A percentile compares a stretch with the other conserved stretches of the same genome.
Evolutionary conservation across 2,888 invertebrate species (phyloP).

Genomic region (Nysson spinosus): DNA sequence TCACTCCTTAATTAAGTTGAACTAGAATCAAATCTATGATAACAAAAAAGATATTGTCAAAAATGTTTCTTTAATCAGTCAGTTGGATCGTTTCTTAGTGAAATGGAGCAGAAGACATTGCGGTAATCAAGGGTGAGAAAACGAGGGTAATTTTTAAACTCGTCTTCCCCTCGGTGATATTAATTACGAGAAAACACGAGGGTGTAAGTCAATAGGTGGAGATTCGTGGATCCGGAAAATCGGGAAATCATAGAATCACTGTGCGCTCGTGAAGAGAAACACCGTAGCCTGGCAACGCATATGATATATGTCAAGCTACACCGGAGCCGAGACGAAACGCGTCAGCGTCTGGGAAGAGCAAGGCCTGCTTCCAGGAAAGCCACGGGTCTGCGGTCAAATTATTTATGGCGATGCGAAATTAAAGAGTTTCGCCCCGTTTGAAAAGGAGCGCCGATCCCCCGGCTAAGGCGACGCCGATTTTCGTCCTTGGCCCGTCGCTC

Average conservation of each 20-base stretch:
- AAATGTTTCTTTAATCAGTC: no score
- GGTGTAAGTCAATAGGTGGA: neutral
- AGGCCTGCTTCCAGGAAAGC: slow-evolving; percentile 70
- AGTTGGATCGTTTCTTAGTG: no score
- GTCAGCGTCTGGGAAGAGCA: slow-evolving; percentile 49
- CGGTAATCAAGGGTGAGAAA: no score
- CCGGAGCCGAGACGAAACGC: slow-evolving; percentile 36
- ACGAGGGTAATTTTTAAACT: no score
- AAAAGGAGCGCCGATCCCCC: slow-evolving; percentile 68
- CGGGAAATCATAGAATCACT: neutral
- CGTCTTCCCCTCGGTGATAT: no score
- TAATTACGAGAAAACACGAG: neutral
- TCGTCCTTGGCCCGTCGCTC: slow-evolving; percentile 62
- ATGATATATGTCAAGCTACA: slow-evolving; percentile 42
- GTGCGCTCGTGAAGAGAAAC: slow-evolving; percentile 17
- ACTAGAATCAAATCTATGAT: no score
- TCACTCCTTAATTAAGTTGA: no score
- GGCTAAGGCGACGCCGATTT: slow-evolving; percentile 67
- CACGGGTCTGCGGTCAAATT: slow-evolving; percentile 74
- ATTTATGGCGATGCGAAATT: slow-evolving; percentile 77
- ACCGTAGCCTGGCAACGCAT: slow-evolving; percentile 25
- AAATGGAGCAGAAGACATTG: no score
- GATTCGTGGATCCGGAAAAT: neutral
- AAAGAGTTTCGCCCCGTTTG: slow-evolving; percentile 73
- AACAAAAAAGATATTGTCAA: no score